phyloP scores from a whole-genome alignment of 1,140 invertebrate species.

The Sarcophaga bullata region DNA sequence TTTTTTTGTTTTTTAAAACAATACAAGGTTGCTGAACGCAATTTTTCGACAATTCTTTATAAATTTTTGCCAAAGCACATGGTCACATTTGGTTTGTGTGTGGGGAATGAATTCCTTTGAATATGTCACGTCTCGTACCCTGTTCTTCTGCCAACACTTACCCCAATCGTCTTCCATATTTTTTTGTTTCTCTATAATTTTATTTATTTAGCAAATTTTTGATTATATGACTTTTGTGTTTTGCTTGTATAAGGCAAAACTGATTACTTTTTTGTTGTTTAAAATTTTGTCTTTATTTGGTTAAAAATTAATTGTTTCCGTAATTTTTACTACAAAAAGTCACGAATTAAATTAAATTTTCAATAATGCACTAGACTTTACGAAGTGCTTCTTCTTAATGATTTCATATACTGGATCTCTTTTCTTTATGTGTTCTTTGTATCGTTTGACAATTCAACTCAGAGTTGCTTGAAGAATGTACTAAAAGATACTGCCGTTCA shows the following conservation, averaged over 20 bases:
- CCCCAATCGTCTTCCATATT: slow-evolving; percentile 64
- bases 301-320: background rate
- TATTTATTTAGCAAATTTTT: background rate
- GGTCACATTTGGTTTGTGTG: slow-evolving; percentile 11
- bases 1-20: background rate
- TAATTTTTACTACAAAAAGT: slow-evolving; percentile 23
- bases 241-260: background rate
- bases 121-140: background rate
- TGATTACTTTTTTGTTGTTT: background rate
- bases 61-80: slow-evolving; percentile 15
- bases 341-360: slow-evolving; percentile 34
- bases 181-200: background rate
- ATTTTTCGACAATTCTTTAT: background rate
- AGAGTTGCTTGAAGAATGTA: no score
- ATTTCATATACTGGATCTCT: background rate
- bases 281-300: slow-evolving; percentile 39
- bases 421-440: background rate
- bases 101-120: slow-evolving; percentile 40
- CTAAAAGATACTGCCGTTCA: no score
- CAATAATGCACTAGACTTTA: slow-evolving; percentile 32
- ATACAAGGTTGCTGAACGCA: background rate
- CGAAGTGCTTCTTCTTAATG: slow-evolving; percentile 27
- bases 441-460: no score
- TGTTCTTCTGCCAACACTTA: slow-evolving; percentile 48
- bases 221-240: background rate